Percentiles rank a stretch among this genome's conserved stretches.
Evolutionary conservation across 2,113 vertebrate genomes (phyloP).

Genomic region (Elachura formosa): DNA sequence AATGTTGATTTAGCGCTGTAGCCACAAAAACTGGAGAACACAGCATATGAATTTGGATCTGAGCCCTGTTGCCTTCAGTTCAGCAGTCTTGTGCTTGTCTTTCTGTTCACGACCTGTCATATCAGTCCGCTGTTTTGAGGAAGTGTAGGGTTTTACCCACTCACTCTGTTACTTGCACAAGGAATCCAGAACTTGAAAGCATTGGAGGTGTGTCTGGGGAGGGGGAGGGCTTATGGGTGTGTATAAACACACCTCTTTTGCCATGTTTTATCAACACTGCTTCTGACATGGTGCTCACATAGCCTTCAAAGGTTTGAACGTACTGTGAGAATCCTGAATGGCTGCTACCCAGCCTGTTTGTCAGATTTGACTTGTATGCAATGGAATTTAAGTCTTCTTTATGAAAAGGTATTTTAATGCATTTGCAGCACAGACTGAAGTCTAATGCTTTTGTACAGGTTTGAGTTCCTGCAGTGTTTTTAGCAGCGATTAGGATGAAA

Average conservation of each 20-base stretch:
- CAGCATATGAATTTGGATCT: neutral
- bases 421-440: neutral
- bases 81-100: neutral
- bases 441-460: neutral
- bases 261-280: neutral
- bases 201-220: neutral
- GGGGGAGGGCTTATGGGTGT: neutral
- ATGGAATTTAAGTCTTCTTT: neutral
- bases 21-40: neutral
- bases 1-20: neutral
- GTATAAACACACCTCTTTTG: neutral
- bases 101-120: neutral
- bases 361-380: neutral
- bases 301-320: neutral
- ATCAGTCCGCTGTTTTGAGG: neutral
- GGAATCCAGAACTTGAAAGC: neutral
- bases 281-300: neutral
- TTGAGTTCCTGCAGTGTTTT: neutral
- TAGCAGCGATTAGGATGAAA: neutral
- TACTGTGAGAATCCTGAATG: neutral
- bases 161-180: neutral
- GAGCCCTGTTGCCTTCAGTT: neutral
- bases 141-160: neutral
- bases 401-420: neutral
- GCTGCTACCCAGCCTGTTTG: neutral